Evolutionary conservation across 2,888 invertebrate genomes (phyloP), one percentile per base, ranked within the genome.

Genomic region (Polymixis lichenea): DNA sequence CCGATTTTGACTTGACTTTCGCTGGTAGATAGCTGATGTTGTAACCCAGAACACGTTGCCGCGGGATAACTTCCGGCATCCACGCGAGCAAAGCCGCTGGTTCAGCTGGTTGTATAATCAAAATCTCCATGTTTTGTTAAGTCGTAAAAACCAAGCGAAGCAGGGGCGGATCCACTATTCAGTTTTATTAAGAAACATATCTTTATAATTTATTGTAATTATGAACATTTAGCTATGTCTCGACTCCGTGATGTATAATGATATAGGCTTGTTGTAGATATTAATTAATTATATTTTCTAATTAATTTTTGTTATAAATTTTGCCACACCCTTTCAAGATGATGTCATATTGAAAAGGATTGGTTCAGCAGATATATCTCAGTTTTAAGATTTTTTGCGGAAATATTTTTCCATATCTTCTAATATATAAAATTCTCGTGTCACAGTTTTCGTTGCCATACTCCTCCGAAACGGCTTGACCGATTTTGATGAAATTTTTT

Each of bases 211-310:
- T 65, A 62, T 76, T 74, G 28, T 19, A 68, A 73, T 28, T 6
- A 62, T 72, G 55, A 68, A 46, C n/a, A 75, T 76, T 77, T 64
- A 60, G 51, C 32, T 46, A 53, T 13, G 62, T 67, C 62, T 80
- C 28, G 46, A 60, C 25, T 69, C 9, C 9, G 22, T 58, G 13
- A 67, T 51, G 19, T 58, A 53, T 75, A 9, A 66, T 49, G 25
- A 74, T 65, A 55, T 13, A 70, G 11, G 64, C 11, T 49, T 49
- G 15, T 78, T 46, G 17, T 32, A 51, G 25, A 64, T 58, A 38
- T 75, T 72, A 67, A 83, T 70, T 75, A 67, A 71, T 53, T 0
- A 71, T 60, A n/a, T 71, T 66, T 83, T 55, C 8, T 49, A 62
- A 67, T 69, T 43, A 62, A 69, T 82, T 77, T 72, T 62, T 32